Percentiles rank a stretch among this genome's conserved stretches.
Conservation (phyloP, 2,888 invertebrate genomes). For the Heliconius ismenius region DNA sequence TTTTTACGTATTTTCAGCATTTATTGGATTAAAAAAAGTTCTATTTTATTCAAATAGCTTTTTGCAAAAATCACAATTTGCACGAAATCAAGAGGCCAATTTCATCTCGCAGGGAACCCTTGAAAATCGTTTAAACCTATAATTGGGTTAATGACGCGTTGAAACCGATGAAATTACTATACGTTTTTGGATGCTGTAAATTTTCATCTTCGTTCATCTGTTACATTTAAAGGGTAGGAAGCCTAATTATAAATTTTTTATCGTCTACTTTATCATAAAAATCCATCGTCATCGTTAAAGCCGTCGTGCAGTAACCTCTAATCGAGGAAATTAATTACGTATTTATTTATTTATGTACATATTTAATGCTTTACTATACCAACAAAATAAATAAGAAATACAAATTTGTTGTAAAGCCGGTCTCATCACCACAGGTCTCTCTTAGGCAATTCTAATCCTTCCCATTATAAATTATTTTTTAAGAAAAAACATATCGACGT, state of each 20-base stretch:
- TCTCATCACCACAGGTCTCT: too few relatives aligned
- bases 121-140: neutral
- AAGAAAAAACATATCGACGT: too few relatives aligned
- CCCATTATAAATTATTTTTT: too few relatives aligned
- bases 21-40: neutral
- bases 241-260: neutral
- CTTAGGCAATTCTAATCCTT: too few relatives aligned
- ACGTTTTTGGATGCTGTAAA: neutral
- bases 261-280: neutral
- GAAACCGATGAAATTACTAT: neutral
- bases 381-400: too few relatives aligned
- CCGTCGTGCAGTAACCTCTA: too few relatives aligned
- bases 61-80: neutral
- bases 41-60: neutral
- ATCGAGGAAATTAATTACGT: too few relatives aligned
- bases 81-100: neutral
- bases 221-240: neutral
- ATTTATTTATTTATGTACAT: too few relatives aligned
- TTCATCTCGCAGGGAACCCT: neutral
- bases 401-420: too few relatives aligned
- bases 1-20: neutral
- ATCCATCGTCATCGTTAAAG: neutral
- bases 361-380: too few relatives aligned
- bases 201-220: neutral
- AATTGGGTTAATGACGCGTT: constrained; percentile 1